Base-by-base conservation (phyloP, 2,113 vertebrate genomes). In the Pandion haliaetus region DNA sequence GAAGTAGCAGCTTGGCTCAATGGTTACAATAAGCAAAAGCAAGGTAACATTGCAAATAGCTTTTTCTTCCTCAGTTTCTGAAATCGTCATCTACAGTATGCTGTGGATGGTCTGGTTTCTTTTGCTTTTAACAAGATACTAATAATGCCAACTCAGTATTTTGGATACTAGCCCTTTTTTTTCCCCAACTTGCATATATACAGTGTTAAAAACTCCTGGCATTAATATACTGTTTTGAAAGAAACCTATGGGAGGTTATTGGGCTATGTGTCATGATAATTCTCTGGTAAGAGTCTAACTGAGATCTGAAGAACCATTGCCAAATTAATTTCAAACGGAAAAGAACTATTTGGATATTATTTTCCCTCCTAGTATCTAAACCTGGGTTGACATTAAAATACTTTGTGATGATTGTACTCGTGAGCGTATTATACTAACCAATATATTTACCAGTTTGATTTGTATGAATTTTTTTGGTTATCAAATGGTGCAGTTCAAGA, bases 321-420 rank as follows among this genome's bases (percentile, higher is more conserved):
- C 86, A 92, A 91, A 86, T 92, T 81, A 76, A 91, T 95, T 94
- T 96, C 38, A 71, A 62, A 78, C 47, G 65, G 50, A 89, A 63
- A 62, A 78, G 42, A 31, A 24, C 74, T 52, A 71, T 79, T 84
- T 44, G 36, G 52, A 11, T 84, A 28, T 95, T 89, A 38, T 70
- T 94, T 94, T 62, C 81, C 82, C 32, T 67, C 34, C 59, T 94
- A 67, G 77, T 82, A 16, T 36, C 45, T 65, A 79, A 95, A 71
- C 69, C 25, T 66, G 24, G 6, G 3, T 58, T 92, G 86, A 42
- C 45, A 19, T 66, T 9, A 52, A n/a, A 82, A 17, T 74, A 4
- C 18, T 70, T 73, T 9, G 40, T 63, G 59, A 25, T 62, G 36
- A 36, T 65, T 71, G 69, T 31, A 8, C 66, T 84, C n/a, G 9